A percentile compares a stretch with the other conserved stretches of the same genome.
Conservation (phyloP, 2,113 vertebrate genomes). For the Ariopsis seemanni region DNA sequence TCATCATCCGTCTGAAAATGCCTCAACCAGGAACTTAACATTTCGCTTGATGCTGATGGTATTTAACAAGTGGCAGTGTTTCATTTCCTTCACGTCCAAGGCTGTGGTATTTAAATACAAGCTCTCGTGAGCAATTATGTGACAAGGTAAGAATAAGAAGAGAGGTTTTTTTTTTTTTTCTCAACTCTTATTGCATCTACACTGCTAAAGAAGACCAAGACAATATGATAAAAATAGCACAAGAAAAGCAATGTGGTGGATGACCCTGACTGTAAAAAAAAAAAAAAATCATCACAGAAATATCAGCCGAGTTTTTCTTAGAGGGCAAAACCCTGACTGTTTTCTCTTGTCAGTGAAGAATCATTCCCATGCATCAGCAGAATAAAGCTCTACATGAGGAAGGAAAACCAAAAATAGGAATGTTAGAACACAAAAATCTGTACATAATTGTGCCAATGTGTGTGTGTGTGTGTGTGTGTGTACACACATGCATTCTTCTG, state of each 20-base stretch:
- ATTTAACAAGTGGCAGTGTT: constrained; percentile 9
- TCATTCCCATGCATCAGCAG: constrained; percentile 20
- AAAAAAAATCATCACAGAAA: constrained; percentile 45
- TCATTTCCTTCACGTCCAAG: background rate
- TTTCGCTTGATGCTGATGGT: constrained; percentile 21
- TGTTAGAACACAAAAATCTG: constrained; percentile 23
- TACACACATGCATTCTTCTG: constrained; percentile 34
- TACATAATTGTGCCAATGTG: constrained; percentile 16
- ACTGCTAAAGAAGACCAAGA: constrained; percentile 21
- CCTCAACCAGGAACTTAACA: constrained; percentile 7
- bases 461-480: constrained; percentile 32
- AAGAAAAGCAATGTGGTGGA: constrained; percentile 10
- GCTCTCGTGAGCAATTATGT: constrained; percentile 11
- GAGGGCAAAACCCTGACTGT: constrained; percentile 7
- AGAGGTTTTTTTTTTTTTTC: background rate
- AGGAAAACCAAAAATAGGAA: background rate
- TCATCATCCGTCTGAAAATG: background rate
- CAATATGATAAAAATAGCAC: constrained; percentile 14
- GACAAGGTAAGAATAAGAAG: background rate
- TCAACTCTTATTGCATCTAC: background rate
- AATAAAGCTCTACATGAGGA: background rate
- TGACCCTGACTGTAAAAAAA: constrained; percentile 27
- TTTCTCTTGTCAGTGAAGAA: constrained; percentile 28
- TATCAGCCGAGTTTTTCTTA: constrained; percentile 35
- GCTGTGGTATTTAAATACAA: background rate